Evolutionary conservation across 2,113 vertebrate species (phyloP), one percentile per base, ranked within the genome.

Genomic region (Apteryx owenii): DNA sequence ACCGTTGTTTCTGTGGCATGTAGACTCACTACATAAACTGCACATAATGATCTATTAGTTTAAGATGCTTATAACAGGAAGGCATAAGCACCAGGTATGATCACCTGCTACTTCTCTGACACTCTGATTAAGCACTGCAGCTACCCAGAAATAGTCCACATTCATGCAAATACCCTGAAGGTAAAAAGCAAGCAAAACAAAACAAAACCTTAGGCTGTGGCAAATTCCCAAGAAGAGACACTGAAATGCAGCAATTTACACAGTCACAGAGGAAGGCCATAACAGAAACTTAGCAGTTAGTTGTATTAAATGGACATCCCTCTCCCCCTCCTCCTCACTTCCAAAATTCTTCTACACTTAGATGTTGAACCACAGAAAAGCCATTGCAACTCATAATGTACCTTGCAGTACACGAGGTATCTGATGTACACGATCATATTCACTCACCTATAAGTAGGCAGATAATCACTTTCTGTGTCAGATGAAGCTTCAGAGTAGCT

Each of bases 271-370:
- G 31, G 15, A 68, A 42, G 22, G 4, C 50, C 36, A 3, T 9
- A n/a, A 28, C 10, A 70, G 20, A 29, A 4, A 1, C 2, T 1
- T 5, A 8, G 33, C n/a, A 48, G 53, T 26, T 1, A 54, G 8
- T 44, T 78, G 8, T 14, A 44, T 42, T 40, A 33, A 86, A 64
- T 22, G 16, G 33, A 44, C 38, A 65, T 21, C 17, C 2, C 18
- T 71, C 56, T 60, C 54, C 8, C 26, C 29, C 10, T 61, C 18
- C 4, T 8, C 2, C 31, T 33, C 12, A 3, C 76, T 85, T 89
- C 18, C 60, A 62, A n/a, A 81, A 36, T 33, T 66, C 58, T 58
- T 5, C 2, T n/a, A 46, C 20, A 19, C 1, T 21, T 72, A 36
- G 11, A 65, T 1, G 2, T 3, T 62, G 53, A 90, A n/a, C 7